These are phyloP conservation scores for Etheostoma perlongum DNA, from an alignment of 2,797 vertebrate species.

Conservation along the genomic window DNA sequence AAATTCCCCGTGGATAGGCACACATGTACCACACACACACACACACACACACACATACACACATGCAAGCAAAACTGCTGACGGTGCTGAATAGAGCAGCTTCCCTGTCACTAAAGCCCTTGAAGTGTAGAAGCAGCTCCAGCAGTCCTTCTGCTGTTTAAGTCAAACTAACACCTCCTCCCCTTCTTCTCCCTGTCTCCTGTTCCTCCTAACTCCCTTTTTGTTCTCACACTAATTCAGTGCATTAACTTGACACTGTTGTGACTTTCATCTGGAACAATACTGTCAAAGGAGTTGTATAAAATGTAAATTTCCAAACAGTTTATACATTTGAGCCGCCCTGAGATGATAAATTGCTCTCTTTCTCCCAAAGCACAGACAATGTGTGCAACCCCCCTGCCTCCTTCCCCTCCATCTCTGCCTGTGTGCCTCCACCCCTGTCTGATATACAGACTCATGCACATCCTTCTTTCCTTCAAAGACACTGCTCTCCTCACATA, in stretches of 20 bases:
- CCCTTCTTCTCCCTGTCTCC: constrained; percentile 39
- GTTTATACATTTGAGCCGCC: constrained; percentile 51
- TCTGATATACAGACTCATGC: constrained; percentile 64
- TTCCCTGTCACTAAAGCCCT: constrained; percentile 81
- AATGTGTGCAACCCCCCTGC: constrained; percentile 42
- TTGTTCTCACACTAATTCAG: constrained; percentile 66
- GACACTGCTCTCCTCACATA: constrained; percentile 51
- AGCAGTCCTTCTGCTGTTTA: constrained; percentile 74
- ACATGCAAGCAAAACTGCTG: constrained; percentile 71
- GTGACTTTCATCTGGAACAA: constrained; percentile 58
- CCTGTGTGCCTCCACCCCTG: constrained; percentile 46
- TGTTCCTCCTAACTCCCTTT: constrained; percentile 48
- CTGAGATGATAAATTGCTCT: constrained; percentile 68
- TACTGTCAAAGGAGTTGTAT: constrained; percentile 55
- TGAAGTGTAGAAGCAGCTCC: constrained; percentile 81
- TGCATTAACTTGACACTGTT: constrained; percentile 62
- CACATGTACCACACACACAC: constrained; percentile 54
- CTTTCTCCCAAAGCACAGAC: constrained; percentile 44
- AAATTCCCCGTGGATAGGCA: constrained; percentile 74
- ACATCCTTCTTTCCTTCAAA: constrained; percentile 60
- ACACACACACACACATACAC: constrained; percentile 38
- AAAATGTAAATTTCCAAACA: constrained; percentile 70
- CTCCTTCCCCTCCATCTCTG: constrained; percentile 52
- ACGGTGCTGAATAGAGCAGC: constrained; percentile 75
- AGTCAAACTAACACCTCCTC: constrained; percentile 65